A percentile compares a stretch with the other conserved stretches of the same genome.
Evolutionary conservation across 2,797 vertebrate species (phyloP).

Genomic region (Muscicapa comitata): DNA sequence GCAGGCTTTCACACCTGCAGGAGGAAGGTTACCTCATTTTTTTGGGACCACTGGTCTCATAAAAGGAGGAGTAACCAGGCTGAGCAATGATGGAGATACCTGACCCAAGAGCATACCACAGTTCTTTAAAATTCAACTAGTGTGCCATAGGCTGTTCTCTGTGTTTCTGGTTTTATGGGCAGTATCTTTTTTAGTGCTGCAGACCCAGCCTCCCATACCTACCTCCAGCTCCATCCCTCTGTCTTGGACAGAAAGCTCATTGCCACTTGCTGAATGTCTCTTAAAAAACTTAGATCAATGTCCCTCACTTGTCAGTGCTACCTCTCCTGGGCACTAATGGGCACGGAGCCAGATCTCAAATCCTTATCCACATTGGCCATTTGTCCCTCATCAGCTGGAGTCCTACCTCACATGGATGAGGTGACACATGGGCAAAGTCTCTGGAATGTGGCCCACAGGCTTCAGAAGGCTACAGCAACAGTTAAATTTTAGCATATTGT

Average conservation of each 20-base stretch:
- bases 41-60: not conserved
- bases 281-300: not conserved
- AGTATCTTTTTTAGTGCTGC: not conserved
- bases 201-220: not conserved
- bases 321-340: not conserved
- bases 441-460: not conserved
- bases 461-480: constrained; percentile 47
- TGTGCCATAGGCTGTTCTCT: not conserved
- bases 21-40: not conserved
- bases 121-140: not conserved
- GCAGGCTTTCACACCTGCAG: not conserved
- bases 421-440: not conserved
- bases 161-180: not conserved
- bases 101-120: not conserved
- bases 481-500: constrained; percentile 63
- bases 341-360: not conserved
- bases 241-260: not conserved
- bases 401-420: not conserved
- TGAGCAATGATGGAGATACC: not conserved
- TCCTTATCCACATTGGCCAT: not conserved
- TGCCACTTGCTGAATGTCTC: not conserved
- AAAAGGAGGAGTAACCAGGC: not conserved
- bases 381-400: not conserved
- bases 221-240: not conserved
- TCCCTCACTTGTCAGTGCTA: not conserved